Percentiles rank a stretch among this genome's conserved stretches.
phyloP scores from a whole-genome alignment of 2,888 invertebrate genomes.

The Synergus umbraculus region DNA sequence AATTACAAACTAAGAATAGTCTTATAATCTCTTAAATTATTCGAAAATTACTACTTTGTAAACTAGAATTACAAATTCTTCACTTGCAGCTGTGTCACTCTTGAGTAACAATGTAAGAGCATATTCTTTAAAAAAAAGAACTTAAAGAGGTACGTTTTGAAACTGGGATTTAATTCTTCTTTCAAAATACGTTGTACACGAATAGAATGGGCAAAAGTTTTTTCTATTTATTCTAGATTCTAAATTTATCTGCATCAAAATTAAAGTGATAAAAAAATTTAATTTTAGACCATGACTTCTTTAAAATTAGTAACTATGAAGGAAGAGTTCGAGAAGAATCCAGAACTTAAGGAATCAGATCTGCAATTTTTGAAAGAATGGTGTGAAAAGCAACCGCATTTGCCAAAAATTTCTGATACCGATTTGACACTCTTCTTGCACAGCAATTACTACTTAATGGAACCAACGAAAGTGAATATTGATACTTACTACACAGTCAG shows the following conservation, averaged over 20 bases:
- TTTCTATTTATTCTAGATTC: neutral
- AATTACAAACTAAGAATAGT: neutral
- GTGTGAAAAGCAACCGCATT: constrained; percentile 84
- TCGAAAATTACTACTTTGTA: too few species aligned
- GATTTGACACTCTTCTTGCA: constrained; percentile 84
- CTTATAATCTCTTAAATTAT: too few species aligned
- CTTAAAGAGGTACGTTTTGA: neutral
- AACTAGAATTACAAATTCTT: too few species aligned
- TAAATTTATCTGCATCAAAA: neutral
- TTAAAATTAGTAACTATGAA: constrained; percentile 71
- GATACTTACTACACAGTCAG: constrained; percentile 84
- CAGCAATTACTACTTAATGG: constrained; percentile 84
- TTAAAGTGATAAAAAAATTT: neutral
- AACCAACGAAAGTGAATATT: constrained; percentile 84
- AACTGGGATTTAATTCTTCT: neutral
- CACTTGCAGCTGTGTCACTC: neutral
- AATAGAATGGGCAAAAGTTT: neutral
- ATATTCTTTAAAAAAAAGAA: neutral
- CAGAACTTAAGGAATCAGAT: constrained; percentile 81
- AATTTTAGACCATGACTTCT: neutral
- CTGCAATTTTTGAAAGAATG: constrained; percentile 81
- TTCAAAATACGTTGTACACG: neutral
- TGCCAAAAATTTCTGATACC: constrained; percentile 80
- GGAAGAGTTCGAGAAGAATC: constrained; percentile 82
- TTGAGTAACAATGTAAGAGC: neutral